A percentile compares a stretch with the other conserved stretches of the same genome.
These are phyloP conservation scores for Serrognathus titanus DNA, from an alignment of 2,888 invertebrate species.

Conservation along the genomic window DNA sequence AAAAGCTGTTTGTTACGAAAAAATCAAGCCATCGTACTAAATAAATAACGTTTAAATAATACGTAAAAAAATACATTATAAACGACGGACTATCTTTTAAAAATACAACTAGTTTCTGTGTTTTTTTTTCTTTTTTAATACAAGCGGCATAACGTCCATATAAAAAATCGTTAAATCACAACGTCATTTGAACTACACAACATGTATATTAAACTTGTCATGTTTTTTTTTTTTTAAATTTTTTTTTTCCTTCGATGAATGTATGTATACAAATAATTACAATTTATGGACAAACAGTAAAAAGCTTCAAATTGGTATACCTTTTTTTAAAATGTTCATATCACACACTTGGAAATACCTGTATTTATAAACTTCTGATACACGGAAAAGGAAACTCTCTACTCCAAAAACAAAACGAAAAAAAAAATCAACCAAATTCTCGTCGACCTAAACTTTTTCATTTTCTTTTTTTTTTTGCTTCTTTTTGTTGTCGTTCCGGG, in stretches of 20 bases:
- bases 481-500: neutral
- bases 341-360: slow-evolving; percentile 44
- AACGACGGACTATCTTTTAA: slow-evolving; percentile 16
- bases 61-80: slow-evolving; percentile 21
- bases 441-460: too few relatives aligned
- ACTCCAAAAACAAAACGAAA: too few relatives aligned
- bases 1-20: slow-evolving; percentile 19
- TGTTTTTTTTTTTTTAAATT: slow-evolving; percentile 4
- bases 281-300: slow-evolving; percentile 37
- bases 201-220: slow-evolving; percentile 12
- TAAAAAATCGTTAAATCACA: slow-evolving; percentile 22
- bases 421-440: too few relatives aligned
- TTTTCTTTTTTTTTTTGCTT: too few relatives aligned
- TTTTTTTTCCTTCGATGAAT: slow-evolving; percentile 19
- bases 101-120: slow-evolving; percentile 19
- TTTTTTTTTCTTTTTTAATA: slow-evolving; percentile 17
- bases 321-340: slow-evolving; percentile 30
- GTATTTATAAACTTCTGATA: slow-evolving; percentile 24
- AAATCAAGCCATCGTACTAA: slow-evolving; percentile 17
- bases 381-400: too few relatives aligned
- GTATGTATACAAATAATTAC: slow-evolving; percentile 31
- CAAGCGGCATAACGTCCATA: slow-evolving; percentile 21
- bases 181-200: slow-evolving; percentile 21
- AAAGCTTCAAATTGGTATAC: slow-evolving; percentile 31
- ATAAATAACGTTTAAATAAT: slow-evolving; percentile 23